phyloP scores from a whole-genome alignment of 2,888 invertebrate species.

The Hypsopygia costalis region DNA sequence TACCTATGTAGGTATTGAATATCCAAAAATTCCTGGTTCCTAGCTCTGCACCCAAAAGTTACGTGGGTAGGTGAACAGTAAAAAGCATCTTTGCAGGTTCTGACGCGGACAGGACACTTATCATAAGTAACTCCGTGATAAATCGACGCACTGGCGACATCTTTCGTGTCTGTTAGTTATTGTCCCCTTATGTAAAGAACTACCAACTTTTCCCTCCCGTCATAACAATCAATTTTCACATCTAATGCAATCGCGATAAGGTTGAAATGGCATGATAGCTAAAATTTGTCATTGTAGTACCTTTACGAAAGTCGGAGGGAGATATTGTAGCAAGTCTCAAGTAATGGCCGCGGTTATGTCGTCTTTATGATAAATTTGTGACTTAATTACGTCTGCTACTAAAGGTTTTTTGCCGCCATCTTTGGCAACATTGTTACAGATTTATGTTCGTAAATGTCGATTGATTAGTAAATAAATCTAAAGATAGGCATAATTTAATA shows the following conservation, averaged over 20 bases:
- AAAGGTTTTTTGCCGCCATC: constrained; percentile 25
- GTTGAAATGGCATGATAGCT: constrained; percentile 9
- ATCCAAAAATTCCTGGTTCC: constrained; percentile 12
- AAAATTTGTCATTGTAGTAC: constrained; percentile 20
- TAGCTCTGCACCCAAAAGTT: constrained; percentile 19
- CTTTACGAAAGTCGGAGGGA: constrained; percentile 39
- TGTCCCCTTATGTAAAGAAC: constrained; percentile 61
- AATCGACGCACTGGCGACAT: constrained; percentile 64
- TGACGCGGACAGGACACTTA: constrained; percentile 70
- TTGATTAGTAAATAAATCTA: constrained; percentile 10
- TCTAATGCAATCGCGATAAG: constrained; percentile 3
- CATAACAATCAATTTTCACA: constrained; percentile 14
- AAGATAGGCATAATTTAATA: constrained; percentile 20
- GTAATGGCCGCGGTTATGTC: constrained; percentile 57
- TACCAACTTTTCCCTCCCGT: constrained; percentile 15
- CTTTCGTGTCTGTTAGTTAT: constrained; percentile 67
- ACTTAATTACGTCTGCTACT: constrained; percentile 59
- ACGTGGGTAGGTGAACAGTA: constrained; percentile 50
- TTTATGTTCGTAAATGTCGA: constrained; percentile 6
- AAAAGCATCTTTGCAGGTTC: constrained; percentile 62
- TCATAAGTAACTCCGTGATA: constrained; percentile 72
- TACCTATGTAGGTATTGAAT: too few species aligned
- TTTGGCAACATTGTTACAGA: background rate
- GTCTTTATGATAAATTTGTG: constrained; percentile 58
- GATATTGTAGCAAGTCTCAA: constrained; percentile 44